Evolutionary conservation across 2,888 invertebrate genomes (phyloP).

Genomic region (Caenorhabditis sp.): DNA sequence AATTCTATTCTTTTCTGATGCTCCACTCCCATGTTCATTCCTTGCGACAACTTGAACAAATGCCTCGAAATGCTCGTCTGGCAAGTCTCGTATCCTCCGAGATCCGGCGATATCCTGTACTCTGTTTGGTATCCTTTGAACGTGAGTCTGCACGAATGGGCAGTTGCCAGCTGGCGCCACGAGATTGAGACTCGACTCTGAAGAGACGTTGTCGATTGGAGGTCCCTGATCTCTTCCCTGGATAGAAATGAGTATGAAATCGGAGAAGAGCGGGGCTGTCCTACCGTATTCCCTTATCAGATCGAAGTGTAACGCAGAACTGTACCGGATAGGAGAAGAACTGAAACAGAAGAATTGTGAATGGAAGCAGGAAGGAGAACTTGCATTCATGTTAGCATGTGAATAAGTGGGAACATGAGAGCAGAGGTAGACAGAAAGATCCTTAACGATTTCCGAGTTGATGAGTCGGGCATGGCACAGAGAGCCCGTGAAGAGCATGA

Average conservation of each 20-base stretch:
- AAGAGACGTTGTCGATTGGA: slow-evolving; percentile 64
- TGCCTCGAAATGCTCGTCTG: slow-evolving; percentile 71
- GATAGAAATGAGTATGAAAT: background rate
- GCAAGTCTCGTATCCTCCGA: slow-evolving; percentile 75
- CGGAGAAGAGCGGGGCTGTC: background rate
- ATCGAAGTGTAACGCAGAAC: slow-evolving; percentile 68
- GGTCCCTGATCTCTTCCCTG: slow-evolving; percentile 62
- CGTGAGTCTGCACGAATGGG: slow-evolving; percentile 45
- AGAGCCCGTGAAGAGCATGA: slow-evolving; percentile 19
- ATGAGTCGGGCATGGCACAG: slow-evolving; percentile 21
- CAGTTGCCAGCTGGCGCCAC: slow-evolving; percentile 55
- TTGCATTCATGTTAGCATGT: slow-evolving; percentile 56
- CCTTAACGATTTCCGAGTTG: slow-evolving; percentile 49
- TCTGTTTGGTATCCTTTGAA: slow-evolving; percentile 73
- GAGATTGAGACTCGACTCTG: slow-evolving; percentile 54
- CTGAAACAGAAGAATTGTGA: slow-evolving; percentile 41
- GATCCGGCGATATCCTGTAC: slow-evolving; percentile 75
- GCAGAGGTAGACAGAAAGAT: slow-evolving; percentile 53
- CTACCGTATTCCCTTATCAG: slow-evolving; percentile 63
- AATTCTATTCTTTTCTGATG: slow-evolving; percentile 53
- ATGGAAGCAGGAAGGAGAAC: background rate
- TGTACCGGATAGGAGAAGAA: slow-evolving; percentile 68
- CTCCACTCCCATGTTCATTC: slow-evolving; percentile 47
- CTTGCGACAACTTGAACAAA: slow-evolving; percentile 65
- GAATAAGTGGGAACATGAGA: slow-evolving; percentile 50